Conservation (phyloP, 1,140 invertebrate genomes). For the Drosophila pandora region DNA sequence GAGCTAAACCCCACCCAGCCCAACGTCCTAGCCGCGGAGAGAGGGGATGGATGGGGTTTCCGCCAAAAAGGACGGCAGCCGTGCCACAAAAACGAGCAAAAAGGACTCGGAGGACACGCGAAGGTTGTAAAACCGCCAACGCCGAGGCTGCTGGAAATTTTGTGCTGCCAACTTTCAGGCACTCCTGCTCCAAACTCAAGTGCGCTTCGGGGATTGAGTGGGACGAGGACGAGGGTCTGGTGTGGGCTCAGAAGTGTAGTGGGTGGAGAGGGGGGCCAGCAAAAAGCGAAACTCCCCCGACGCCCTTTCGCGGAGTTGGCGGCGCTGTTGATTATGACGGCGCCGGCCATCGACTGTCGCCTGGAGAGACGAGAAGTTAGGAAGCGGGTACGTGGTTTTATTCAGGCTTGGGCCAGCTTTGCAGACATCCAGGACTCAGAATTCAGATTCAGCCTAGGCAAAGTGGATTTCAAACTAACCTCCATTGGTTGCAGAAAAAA, state of each 20-base stretch:
- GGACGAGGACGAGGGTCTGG: neutral
- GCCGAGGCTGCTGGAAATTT: constrained; percentile 67
- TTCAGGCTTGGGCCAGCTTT: constrained; percentile 12
- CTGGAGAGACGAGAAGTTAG: constrained; percentile 43
- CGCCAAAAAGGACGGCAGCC: constrained; percentile 29
- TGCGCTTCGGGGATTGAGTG: constrained; percentile 66
- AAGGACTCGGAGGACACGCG: constrained; percentile 50
- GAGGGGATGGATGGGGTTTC: constrained; percentile 2
- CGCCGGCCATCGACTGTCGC: constrained; percentile 67
- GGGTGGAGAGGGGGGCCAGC: neutral
- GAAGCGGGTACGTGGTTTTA: constrained; percentile 15
- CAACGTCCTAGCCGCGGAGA: neutral
- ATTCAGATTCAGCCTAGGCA: neutral
- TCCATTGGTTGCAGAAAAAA: too few species aligned
- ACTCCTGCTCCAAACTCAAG: constrained; percentile 71
- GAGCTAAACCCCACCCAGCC: constrained; percentile 47
- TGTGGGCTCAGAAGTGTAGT: neutral
- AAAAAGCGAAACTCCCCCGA: constrained; percentile 3
- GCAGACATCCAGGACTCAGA: constrained; percentile 20
- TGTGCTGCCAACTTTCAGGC: constrained; percentile 72
- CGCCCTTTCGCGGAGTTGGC: constrained; percentile 16
- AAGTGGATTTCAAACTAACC: constrained; percentile 4
- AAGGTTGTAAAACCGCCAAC: constrained; percentile 79
- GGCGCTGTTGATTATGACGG: constrained; percentile 72
- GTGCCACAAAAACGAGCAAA: constrained; percentile 1